Conservation (phyloP, 2,797 vertebrate species). For the Helarctos malayanus region DNA sequence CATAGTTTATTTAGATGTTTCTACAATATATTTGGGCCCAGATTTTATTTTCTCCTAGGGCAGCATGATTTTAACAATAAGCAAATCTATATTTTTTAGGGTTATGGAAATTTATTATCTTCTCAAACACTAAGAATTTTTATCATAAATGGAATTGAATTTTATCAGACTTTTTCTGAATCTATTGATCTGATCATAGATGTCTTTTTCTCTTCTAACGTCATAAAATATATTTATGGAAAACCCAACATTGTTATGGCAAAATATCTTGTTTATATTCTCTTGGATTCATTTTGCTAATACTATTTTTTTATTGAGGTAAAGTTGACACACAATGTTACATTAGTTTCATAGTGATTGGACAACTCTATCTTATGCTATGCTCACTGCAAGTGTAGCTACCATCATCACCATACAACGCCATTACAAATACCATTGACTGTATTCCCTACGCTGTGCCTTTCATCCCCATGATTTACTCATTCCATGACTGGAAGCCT, state of each 20-base stretch:
- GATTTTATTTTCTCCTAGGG: constrained; percentile 10
- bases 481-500: too few species aligned
- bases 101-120: neutral
- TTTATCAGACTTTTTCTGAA: constrained; percentile 29
- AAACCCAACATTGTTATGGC: neutral
- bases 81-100: neutral
- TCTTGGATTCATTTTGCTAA: constrained; percentile 1
- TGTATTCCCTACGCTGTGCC: neutral
- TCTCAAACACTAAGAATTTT: constrained; percentile 28
- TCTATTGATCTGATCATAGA: neutral
- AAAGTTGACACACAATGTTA: neutral
- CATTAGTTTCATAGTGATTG: neutral
- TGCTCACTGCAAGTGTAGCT: neutral
- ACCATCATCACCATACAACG: neutral
- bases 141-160: neutral
- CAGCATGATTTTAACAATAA: neutral
- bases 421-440: neutral
- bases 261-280: neutral
- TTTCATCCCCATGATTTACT: too few species aligned
- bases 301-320: neutral
- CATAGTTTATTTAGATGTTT: neutral
- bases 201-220: constrained; percentile 25
- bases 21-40: neutral
- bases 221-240: neutral
- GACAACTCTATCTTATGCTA: neutral